A percentile compares a stretch with the other conserved stretches of the same genome.
phyloP scores from a whole-genome alignment of 2,888 invertebrate genomes.

The Polylopha cassiicola region DNA sequence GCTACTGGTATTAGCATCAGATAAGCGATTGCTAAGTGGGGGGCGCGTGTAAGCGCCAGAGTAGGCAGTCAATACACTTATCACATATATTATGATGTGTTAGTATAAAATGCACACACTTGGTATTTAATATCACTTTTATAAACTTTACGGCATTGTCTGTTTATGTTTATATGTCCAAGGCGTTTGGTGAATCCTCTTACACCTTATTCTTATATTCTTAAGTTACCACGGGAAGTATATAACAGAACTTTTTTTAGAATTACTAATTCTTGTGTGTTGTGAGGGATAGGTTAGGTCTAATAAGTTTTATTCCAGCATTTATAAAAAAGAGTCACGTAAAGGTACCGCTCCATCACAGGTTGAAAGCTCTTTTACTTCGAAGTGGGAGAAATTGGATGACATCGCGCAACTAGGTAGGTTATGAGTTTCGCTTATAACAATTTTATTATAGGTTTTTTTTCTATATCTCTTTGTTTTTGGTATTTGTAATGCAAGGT shows the following conservation, averaged over 20 bases:
- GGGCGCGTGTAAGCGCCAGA: too few relatives aligned
- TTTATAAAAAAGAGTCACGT: conserved; percentile 57
- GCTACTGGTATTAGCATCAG: too few relatives aligned
- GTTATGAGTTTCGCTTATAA: conserved; percentile 54
- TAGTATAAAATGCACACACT: conserved; percentile 14
- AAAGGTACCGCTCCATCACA: conserved; percentile 62
- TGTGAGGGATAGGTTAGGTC: conserved; percentile 48
- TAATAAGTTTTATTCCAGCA: conserved; percentile 70
- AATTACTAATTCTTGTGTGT: conserved; percentile 7
- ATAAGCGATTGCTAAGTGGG: too few relatives aligned
- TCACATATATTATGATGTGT: too few relatives aligned
- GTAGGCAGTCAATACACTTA: too few relatives aligned
- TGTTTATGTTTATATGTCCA: too few relatives aligned
- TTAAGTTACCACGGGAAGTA: too few relatives aligned
- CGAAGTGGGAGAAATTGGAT: conserved; percentile 93
- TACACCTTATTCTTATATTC: too few relatives aligned
- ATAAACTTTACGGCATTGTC: too few relatives aligned
- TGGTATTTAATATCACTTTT: conserved; percentile 22
- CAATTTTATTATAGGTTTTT: conserved; percentile 13
- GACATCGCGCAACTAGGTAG: conserved; percentile 90
- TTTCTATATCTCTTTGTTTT: conserved; percentile 6
- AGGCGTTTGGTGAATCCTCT: too few relatives aligned
- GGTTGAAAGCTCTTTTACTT: conserved; percentile 72
- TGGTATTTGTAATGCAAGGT: background rate
- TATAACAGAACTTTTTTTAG: too few relatives aligned